phyloP scores from a whole-genome alignment of 2,797 vertebrate species.

The Monodelphis domestica region DNA sequence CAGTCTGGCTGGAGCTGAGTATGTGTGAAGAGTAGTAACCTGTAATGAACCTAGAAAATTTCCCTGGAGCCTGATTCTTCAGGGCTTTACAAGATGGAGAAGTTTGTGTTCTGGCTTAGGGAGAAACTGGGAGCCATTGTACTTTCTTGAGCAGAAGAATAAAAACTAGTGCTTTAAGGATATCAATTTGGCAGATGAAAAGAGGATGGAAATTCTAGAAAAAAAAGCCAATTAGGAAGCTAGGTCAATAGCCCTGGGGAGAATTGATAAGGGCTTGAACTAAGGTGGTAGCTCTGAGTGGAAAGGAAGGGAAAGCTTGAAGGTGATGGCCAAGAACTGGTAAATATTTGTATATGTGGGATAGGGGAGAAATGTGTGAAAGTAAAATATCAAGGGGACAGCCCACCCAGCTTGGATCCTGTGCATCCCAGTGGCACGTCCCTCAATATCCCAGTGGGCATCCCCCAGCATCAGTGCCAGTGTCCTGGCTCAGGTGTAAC shows the following conservation, averaged over 20 bases:
- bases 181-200: not conserved
- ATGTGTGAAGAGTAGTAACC: not conserved
- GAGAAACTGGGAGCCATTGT: not conserved
- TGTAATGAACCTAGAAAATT: not conserved
- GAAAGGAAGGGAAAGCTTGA: not conserved
- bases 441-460: too few relatives aligned
- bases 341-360: not conserved
- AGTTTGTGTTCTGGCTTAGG: not conserved
- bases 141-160: not conserved
- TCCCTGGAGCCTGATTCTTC: not conserved
- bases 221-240: not conserved
- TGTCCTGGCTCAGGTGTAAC: too few relatives aligned
- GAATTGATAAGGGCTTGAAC: not conserved
- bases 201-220: not conserved
- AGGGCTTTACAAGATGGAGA: not conserved
- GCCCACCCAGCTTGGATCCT: too few relatives aligned
- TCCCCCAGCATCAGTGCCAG: too few relatives aligned
- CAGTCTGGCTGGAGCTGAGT: not conserved
- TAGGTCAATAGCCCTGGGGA: not conserved
- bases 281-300: not conserved
- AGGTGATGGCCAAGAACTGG: not conserved
- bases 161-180: not conserved
- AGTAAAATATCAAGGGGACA: too few relatives aligned
- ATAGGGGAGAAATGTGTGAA: too few relatives aligned
- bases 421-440: too few relatives aligned